Percentiles rank a stretch among this genome's conserved stretches.
Evolutionary conservation across 1,140 invertebrate genomes (phyloP).

Genomic region (Hirudo medicinalis): DNA sequence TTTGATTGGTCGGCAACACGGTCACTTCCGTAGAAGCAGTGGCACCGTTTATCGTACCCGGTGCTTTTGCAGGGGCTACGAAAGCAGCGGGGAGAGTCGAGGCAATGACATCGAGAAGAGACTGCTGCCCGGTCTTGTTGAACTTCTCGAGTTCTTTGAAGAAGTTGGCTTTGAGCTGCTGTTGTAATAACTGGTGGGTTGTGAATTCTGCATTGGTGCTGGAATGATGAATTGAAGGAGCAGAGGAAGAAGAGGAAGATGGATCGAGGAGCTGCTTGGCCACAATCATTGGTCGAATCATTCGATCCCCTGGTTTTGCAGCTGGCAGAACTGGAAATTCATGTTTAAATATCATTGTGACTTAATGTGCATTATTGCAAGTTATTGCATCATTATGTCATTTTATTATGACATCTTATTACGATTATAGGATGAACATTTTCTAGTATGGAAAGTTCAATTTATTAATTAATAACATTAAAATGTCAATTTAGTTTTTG

Average conservation of each 20-base stretch:
- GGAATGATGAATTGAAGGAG: too few species aligned
- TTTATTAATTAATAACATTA: too few species aligned
- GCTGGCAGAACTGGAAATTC: not conserved
- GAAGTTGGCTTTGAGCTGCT: slow-evolving; percentile 37
- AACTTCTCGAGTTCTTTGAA: slow-evolving; percentile 42
- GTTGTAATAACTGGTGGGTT: slow-evolving; percentile 27
- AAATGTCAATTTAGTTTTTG: too few species aligned
- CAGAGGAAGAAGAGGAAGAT: slow-evolving; percentile 25
- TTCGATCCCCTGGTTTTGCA: slow-evolving; percentile 32
- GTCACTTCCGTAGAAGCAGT: not conserved
- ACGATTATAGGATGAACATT: too few species aligned
- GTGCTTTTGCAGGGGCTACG: slow-evolving; percentile 25
- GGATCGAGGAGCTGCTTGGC: slow-evolving; percentile 37
- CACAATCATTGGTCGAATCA: slow-evolving; percentile 41
- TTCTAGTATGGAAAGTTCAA: too few species aligned
- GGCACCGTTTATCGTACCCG: slow-evolving; percentile 17
- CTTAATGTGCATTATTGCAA: too few species aligned
- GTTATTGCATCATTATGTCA: too few species aligned
- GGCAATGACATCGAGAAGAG: not conserved
- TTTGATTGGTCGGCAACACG: not conserved
- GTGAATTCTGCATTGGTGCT: slow-evolving; percentile 21
- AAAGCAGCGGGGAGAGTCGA: slow-evolving; percentile 16
- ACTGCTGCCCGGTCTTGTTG: slow-evolving; percentile 24
- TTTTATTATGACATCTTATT: too few species aligned
- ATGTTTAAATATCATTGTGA: too few species aligned